Conservation (phyloP, 2,113 vertebrate genomes). For the Crotalus horridus region DNA sequence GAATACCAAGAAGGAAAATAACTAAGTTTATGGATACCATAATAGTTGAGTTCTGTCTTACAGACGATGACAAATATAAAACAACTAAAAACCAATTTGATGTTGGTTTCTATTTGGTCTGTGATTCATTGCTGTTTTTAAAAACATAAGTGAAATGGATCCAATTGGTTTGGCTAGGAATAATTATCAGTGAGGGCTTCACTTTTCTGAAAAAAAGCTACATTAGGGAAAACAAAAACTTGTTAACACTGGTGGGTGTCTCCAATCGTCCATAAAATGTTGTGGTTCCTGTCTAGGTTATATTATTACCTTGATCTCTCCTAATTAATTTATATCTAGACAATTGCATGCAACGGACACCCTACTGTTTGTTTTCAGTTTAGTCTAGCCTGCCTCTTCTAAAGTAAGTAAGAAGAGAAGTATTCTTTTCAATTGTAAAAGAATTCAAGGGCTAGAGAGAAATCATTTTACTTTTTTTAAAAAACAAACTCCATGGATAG, state of each 20-base stretch:
- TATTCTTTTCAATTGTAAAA: background rate
- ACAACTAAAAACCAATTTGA: background rate
- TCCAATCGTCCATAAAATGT: background rate
- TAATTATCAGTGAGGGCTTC: background rate
- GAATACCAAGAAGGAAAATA: background rate
- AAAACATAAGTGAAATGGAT: background rate
- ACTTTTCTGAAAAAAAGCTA: background rate
- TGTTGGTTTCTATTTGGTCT: background rate
- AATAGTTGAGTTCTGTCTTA: background rate
- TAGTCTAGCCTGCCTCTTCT: background rate
- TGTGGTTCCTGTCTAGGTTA: background rate
- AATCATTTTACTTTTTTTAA: background rate
- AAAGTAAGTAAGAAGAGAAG: background rate
- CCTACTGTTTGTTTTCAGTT: background rate
- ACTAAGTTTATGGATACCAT: background rate
- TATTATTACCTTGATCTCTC: background rate
- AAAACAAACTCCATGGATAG: background rate
- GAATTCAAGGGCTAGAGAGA: background rate
- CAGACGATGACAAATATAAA: background rate
- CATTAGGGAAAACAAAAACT: background rate
- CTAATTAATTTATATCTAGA: background rate
- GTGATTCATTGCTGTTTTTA: background rate
- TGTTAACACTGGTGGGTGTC: background rate
- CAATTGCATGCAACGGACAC: background rate
- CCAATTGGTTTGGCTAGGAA: background rate